Evolutionary conservation across 2,888 invertebrate species (phyloP).

Genomic region (Lepetodrilus schrolli): DNA sequence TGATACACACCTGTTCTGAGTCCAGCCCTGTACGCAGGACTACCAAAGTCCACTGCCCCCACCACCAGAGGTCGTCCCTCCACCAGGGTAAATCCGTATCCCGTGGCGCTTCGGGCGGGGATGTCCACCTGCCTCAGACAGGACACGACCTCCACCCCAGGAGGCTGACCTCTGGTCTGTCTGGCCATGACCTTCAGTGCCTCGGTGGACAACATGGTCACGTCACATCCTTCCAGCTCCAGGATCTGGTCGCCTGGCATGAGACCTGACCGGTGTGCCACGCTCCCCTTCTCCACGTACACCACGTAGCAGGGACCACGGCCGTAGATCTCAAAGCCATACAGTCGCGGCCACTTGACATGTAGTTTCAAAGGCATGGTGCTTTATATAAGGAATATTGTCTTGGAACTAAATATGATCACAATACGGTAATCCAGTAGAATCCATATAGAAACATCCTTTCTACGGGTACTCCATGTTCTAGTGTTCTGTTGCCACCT

Average conservation of each 20-base stretch:
- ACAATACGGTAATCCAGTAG: too few species aligned
- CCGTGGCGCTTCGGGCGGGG: constrained; percentile 49
- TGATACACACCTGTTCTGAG: constrained; percentile 63
- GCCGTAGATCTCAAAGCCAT: constrained; percentile 73
- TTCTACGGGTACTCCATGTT: too few species aligned
- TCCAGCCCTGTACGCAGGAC: constrained; percentile 69
- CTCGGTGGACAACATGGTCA: constrained; percentile 65
- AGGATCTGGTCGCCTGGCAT: constrained; percentile 72
- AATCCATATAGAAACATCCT: too few species aligned
- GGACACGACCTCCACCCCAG: constrained; percentile 71
- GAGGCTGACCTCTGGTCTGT: constrained; percentile 58
- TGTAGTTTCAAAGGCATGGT: constrained; percentile 54
- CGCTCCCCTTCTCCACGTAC: constrained; percentile 66
- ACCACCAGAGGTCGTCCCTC: constrained; percentile 67
- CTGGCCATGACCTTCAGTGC: constrained; percentile 64
- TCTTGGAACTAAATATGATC: too few species aligned
- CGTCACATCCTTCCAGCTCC: constrained; percentile 72
- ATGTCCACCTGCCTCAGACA: constrained; percentile 62
- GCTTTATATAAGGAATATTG: too few species aligned
- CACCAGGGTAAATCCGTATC: constrained; percentile 67
- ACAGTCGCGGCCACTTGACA: constrained; percentile 69
- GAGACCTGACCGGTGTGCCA: constrained; percentile 69
- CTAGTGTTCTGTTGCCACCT: too few species aligned
- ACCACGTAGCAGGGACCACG: constrained; percentile 72
- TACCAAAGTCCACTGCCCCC: constrained; percentile 63